Conservation (phyloP, 2,797 vertebrate genomes). For the Chelon auratus region DNA sequence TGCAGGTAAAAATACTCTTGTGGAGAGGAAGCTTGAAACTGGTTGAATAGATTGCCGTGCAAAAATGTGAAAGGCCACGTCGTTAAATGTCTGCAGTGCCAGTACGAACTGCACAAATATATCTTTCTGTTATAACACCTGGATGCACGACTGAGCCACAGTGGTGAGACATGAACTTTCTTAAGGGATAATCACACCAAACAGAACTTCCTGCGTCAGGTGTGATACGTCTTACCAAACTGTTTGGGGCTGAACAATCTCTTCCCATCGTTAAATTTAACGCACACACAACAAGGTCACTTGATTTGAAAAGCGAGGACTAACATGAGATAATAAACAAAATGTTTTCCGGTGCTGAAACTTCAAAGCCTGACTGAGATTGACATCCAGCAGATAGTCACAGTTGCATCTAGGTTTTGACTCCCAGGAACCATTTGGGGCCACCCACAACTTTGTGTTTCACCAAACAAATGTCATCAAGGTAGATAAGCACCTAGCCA, state of each 20-base stretch:
- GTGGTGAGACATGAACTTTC: slow-evolving; percentile 2
- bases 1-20: slow-evolving; percentile 70
- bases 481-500: slow-evolving; percentile 78
- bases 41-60: slow-evolving; percentile 37
- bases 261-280: slow-evolving; percentile 2
- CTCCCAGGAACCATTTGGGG: slow-evolving; percentile 52
- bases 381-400: slow-evolving; percentile 58
- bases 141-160: slow-evolving; percentile 8
- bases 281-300: slow-evolving; percentile 38
- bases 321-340: slow-evolving; percentile 52
- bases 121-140: slow-evolving; percentile 12
- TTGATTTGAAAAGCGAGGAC: slow-evolving; percentile 47
- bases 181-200: slow-evolving; percentile 13
- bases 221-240: slow-evolving; percentile 21
- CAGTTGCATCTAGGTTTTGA: slow-evolving; percentile 58
- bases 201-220: slow-evolving; percentile 33
- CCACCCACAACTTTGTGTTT: slow-evolving; percentile 73
- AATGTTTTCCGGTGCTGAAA: slow-evolving; percentile 40
- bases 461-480: slow-evolving; percentile 66
- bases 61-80: slow-evolving; percentile 23
- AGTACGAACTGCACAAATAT: slow-evolving; percentile 12
- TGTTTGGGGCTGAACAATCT: slow-evolving; percentile 5
- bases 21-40: slow-evolving; percentile 49
- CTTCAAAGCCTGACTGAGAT: slow-evolving; percentile 64
- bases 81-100: slow-evolving; percentile 6